phyloP scores from a whole-genome alignment of 2,888 invertebrate genomes.

The Xylota sylvarum region DNA sequence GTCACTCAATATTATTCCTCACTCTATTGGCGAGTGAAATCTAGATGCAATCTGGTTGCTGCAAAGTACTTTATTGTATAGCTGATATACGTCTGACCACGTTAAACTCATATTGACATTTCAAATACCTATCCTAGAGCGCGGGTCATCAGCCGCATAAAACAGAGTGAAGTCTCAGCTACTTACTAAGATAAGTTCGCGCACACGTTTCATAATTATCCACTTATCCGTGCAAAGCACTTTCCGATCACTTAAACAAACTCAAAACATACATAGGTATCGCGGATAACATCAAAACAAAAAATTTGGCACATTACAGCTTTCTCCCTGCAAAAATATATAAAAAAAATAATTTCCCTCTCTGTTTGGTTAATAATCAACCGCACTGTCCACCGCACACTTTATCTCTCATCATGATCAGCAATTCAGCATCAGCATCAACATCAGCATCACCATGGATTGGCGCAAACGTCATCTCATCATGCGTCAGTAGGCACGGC shows the following conservation, averaged over 20 bases:
- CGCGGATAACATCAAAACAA: neutral
- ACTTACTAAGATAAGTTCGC: neutral
- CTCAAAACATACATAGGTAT: neutral
- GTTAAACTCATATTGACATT: too few relatives aligned
- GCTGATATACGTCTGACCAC: too few relatives aligned
- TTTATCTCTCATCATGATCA: slow-evolving; percentile 12
- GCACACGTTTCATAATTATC: neutral
- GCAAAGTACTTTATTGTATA: too few relatives aligned
- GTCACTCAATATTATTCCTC: too few relatives aligned
- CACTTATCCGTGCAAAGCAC: slow-evolving; percentile 2
- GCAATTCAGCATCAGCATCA: slow-evolving; percentile 4
- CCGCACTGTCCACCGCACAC: slow-evolving; percentile 3
- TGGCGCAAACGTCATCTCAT: slow-evolving; percentile 29
- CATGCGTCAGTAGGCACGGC: slow-evolving; percentile 26
- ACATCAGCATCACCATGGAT: slow-evolving; percentile 39
- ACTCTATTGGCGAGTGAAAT: too few relatives aligned
- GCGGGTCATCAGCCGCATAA: too few relatives aligned
- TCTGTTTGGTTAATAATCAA: slow-evolving; percentile 4
- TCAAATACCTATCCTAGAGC: neutral
- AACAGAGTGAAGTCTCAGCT: neutral
- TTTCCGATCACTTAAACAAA: neutral
- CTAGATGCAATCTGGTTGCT: too few relatives aligned
- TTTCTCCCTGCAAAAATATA: neutral
- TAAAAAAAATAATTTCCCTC: neutral
- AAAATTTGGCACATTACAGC: slow-evolving; percentile 12